phyloP scores from a whole-genome alignment of 2,888 invertebrate genomes.

The Nebria salina region DNA sequence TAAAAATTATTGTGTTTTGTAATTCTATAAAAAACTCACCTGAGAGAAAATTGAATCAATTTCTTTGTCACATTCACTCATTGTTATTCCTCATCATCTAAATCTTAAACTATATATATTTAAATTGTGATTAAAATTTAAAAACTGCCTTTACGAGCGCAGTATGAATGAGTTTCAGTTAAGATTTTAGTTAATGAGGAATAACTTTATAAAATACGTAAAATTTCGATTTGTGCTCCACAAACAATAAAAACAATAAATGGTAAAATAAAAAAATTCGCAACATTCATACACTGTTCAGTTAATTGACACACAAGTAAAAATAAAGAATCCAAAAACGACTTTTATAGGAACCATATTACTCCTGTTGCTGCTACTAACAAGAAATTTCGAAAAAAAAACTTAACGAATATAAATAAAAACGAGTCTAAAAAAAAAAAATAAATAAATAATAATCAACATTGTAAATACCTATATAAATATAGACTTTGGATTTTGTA shows the following conservation, averaged over 20 bases:
- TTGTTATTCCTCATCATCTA: background rate
- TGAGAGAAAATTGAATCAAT: background rate
- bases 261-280: conserved; percentile 1
- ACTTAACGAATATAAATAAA: conserved; percentile 45
- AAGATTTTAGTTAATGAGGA: background rate
- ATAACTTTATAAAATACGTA: conserved; percentile 3
- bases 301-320: conserved; percentile 55
- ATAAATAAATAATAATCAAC: conserved; percentile 42
- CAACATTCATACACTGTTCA: conserved; percentile 17
- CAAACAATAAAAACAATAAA: conserved; percentile 34
- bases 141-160: too few relatives aligned
- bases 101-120: conserved; percentile 2
- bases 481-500: conserved; percentile 45
- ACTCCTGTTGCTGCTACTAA: conserved; percentile 50
- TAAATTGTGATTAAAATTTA: background rate
- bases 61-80: background rate
- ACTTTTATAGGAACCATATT: conserved; percentile 53
- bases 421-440: conserved; percentile 41
- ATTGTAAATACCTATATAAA: conserved; percentile 47
- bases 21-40: background rate
- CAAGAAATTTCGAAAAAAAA: conserved; percentile 46
- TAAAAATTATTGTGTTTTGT: background rate
- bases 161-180: too few relatives aligned
- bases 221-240: conserved; percentile 34
- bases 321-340: conserved; percentile 47